A percentile compares a stretch with the other conserved stretches of the same genome.
Conservation (phyloP, 1,140 invertebrate species). For the Caenorhabditis inopinata region DNA sequence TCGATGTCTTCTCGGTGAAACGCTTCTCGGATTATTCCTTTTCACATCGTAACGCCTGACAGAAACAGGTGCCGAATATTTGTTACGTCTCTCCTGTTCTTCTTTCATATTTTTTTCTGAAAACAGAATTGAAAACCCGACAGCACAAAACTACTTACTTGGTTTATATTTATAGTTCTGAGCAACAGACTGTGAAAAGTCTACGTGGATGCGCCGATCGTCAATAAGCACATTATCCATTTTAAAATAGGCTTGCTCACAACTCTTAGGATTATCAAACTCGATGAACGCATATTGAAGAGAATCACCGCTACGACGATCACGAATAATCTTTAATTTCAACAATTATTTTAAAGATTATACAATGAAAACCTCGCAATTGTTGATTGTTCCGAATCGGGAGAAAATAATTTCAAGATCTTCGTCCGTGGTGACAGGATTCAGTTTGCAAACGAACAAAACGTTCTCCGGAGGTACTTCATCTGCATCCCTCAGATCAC, state of each 20-base stretch:
- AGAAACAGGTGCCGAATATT: too few relatives aligned
- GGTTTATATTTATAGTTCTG: slow-evolving; percentile 63
- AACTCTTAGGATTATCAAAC: slow-evolving; percentile 87
- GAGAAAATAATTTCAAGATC: slow-evolving; percentile 97
- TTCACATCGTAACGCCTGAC: neutral
- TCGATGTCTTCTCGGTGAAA: neutral
- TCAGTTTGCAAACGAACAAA: slow-evolving; percentile 98
- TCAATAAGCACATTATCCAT: slow-evolving; percentile 99
- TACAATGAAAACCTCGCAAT: slow-evolving; percentile 79
- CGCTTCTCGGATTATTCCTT: neutral
- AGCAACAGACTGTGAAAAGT: slow-evolving; percentile 93
- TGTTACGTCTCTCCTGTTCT: neutral
- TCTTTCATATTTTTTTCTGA: neutral
- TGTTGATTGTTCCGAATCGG: slow-evolving; percentile 87
- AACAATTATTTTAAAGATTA: neutral
- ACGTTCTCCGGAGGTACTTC: slow-evolving; percentile 98
- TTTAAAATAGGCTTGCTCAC: slow-evolving; percentile 98
- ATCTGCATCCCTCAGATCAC: slow-evolving; percentile 93
- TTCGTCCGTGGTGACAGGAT: slow-evolving; percentile 95
- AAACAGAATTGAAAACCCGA: neutral
- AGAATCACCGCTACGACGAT: slow-evolving; percentile 87
- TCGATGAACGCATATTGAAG: slow-evolving; percentile 99
- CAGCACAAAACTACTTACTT: neutral
- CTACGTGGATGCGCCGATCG: slow-evolving; percentile 95
- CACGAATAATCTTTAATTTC: slow-evolving; percentile 75